phyloP scores from a whole-genome alignment of 2,113 vertebrate genomes.

The Cyphomyrus discorhynchus region DNA sequence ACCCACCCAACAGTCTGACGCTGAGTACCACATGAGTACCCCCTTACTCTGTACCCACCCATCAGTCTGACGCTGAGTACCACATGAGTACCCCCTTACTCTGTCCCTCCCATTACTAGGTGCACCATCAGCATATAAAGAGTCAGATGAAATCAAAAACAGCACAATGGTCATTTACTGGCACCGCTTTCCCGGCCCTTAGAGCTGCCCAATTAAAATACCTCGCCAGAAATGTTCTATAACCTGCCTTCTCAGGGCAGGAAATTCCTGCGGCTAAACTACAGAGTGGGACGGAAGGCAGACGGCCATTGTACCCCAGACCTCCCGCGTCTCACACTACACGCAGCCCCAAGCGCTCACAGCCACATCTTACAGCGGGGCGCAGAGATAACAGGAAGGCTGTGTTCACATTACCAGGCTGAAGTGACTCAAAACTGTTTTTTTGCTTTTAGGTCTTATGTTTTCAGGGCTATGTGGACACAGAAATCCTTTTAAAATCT shows the following conservation, averaged over 20 bases:
- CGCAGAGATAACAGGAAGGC: background rate
- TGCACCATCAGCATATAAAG: background rate
- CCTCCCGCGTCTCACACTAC: conserved; percentile 25
- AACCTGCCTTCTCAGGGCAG: conserved; percentile 46
- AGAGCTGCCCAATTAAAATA: conserved; percentile 61
- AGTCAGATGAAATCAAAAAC: background rate
- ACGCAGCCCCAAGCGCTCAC: background rate
- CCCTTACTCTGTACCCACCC: background rate
- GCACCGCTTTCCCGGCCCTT: conserved; percentile 4
- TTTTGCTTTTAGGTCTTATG: background rate
- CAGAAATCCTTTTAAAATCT: background rate
- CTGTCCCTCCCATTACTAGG: background rate
- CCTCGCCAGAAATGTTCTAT: conserved; percentile 53
- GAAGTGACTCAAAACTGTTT: background rate
- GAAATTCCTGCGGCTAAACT: conserved; percentile 49
- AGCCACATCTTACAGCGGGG: background rate
- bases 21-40: background rate
- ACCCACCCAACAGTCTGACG: background rate
- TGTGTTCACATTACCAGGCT: background rate
- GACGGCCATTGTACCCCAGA: conserved; percentile 50
- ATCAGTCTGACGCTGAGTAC: background rate
- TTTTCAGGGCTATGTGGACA: background rate
- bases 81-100: background rate
- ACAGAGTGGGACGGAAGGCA: conserved; percentile 49
- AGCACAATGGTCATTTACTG: background rate